Percentiles rank a stretch among this genome's conserved stretches.
phyloP scores from a whole-genome alignment of 1,140 invertebrate species.

The Anthonomus grandis region DNA sequence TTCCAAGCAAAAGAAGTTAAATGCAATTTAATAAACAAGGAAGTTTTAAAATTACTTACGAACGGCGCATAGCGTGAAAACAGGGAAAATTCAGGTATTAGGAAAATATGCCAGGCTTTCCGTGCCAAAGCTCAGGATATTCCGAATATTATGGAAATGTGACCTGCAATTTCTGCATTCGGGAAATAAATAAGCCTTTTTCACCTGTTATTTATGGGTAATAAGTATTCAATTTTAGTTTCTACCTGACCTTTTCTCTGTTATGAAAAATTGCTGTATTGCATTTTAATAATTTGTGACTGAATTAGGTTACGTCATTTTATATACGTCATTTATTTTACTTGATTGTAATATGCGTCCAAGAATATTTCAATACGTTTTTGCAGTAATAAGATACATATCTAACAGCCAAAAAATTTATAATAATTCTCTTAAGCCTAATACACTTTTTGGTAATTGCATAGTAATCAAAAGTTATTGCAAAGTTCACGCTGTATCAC shows the following conservation, averaged over 20 bases:
- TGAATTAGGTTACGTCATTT: no score
- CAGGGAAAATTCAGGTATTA: constrained; percentile 22
- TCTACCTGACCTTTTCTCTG: not conserved
- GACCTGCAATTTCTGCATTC: constrained; percentile 28
- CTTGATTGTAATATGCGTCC: no score
- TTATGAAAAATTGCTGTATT: no score
- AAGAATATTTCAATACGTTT: no score
- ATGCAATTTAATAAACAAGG: constrained; percentile 25
- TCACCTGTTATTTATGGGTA: constrained; percentile 15
- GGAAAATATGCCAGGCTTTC: constrained; percentile 22
- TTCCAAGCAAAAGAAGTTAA: constrained; percentile 12
- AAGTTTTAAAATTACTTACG: constrained; percentile 19
- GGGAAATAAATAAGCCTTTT: constrained; percentile 24
- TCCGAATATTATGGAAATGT: constrained; percentile 27
- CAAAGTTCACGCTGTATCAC: no score
- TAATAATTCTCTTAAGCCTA: no score
- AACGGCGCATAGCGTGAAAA: constrained; percentile 24
- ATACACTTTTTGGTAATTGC: no score
- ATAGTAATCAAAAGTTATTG: no score
- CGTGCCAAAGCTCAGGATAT: constrained; percentile 9
- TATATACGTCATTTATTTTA: no score
- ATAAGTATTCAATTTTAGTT: constrained; percentile 2
- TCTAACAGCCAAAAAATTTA: no score
- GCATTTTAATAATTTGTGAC: no score
- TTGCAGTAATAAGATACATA: no score